Evolutionary conservation across 64 coral and sea anemone genomes (phyloP), one percentile per base, ranked within the genome.

Genomic region (Pocillopora damicornis): DNA sequence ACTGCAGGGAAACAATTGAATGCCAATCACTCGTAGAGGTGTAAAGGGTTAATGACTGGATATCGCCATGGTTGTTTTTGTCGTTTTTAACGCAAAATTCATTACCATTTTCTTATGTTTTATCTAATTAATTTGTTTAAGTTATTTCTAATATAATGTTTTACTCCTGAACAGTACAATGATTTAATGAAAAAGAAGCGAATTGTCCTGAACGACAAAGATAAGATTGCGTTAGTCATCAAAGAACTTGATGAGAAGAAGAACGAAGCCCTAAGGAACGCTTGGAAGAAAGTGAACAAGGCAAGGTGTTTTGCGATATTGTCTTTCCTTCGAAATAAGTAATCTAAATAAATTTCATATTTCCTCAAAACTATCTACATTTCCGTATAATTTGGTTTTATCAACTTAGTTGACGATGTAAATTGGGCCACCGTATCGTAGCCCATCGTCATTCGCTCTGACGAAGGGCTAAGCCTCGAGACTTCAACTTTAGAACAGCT

Each of bases 171-270:
- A 1, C 67, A 99, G 97, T 99, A 99, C 84, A 99, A 99, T 42
- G 97, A 99, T 80, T 91, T 99, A 37, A 99, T 99, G 93, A 99
- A 99, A 80, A 99, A 99, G 76, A 98, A 98, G 60, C 76, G 97
- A 6, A 95, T 99, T 80, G 97, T 99, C 8, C 64, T 89, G 9
- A 99, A 99, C 68, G 97, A 99, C 79, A 99, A 95, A 71, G 94
- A 93, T 15, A 99, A 95, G 79, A 99, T 99, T 74, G 97, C 91
- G 30, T 88, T 78, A 15, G 90, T 93, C 26, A 99, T 99, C 34
- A 86, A 90, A 84, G 97, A 99, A 93, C 90, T 99, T 1, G 97
- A 99, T 56, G 97, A 99, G 63, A 99, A 95, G 88, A 99, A 99
- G 86, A 99, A 99, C n/a, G 97, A 99, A 81, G 97, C 97, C 0